Evolutionary conservation across 2,113 vertebrate genomes (phyloP), one percentile per base, ranked within the genome.

Genomic region (Microtus montanus): DNA sequence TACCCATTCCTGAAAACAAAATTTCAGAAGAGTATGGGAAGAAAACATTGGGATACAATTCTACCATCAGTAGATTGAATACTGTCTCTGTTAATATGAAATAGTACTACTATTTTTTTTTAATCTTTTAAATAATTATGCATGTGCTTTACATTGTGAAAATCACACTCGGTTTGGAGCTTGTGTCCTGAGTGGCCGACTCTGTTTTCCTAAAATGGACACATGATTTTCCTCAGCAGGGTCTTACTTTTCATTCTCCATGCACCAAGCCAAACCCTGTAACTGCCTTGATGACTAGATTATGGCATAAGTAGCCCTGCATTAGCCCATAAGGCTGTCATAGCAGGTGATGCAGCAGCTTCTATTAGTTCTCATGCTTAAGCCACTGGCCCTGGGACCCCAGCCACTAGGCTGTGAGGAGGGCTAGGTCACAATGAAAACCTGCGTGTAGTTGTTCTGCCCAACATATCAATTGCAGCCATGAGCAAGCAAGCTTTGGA

Each of bases 71-170:
- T 19, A 83, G 14, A 30, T 28, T 83, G 83, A 84, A 33, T 61
- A 20, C 28, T 58, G 14, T 89, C 90, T 90, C 61, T 49, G 14
- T 30, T 84, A 54, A 47, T n/a, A 77, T 87, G 70, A 96, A 95
- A 70, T 74, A 7, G 2, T 28, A 28, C 35, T 89, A 26, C 5
- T 71, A 5, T n/a, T 89, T 89, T 73, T 44, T 84, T 74, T 49
- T 89, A 70, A 77, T 38, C 14, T 91, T 49, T 30, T 89, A 52
- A 82, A 38, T 44, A 92, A 78, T 91, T 38, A 70, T 64, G 41
- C 47, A 24, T 78, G 82, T 84, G 35, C 61, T 90, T 87, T 66
- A 47, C 19, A 63, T 68, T 66, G 19, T 89, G 33, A 89, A 20
- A 33, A 63, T 71, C 86, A 38, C 28, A 3, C 28, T 78, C 44